These are phyloP conservation scores for Sternotherus odoratus DNA, from an alignment of 2,797 vertebrate genomes.

Conservation along the genomic window DNA sequence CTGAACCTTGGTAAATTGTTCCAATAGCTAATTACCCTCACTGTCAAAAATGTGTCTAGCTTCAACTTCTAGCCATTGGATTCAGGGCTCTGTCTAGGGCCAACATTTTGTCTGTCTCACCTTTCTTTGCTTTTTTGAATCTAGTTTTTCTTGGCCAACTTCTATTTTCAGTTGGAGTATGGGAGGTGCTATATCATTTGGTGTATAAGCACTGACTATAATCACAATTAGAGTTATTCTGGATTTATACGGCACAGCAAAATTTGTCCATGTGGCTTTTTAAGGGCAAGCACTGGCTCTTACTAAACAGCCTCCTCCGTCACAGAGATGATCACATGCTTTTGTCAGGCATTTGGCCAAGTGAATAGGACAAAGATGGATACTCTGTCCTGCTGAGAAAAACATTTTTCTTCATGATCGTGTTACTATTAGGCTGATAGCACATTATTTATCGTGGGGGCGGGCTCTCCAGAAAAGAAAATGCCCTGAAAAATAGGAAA, in stretches of 20 bases:
- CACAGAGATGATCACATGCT: conserved; percentile 44
- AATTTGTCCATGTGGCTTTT: conserved; percentile 41
- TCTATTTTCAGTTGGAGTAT: not conserved
- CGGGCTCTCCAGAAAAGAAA: conserved; percentile 58
- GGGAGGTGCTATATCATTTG: not conserved
- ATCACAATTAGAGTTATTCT: not conserved
- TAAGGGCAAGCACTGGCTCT: conserved; percentile 24
- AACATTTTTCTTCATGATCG: conserved; percentile 34
- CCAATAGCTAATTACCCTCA: not conserved
- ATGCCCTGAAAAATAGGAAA: conserved; percentile 57
- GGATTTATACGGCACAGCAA: not conserved
- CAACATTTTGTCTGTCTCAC: not conserved
- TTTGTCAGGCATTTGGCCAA: not conserved
- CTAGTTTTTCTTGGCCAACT: not conserved
- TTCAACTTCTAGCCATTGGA: not conserved
- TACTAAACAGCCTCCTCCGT: conserved; percentile 48
- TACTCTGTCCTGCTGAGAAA: conserved; percentile 28
- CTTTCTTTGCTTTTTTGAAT: not conserved
- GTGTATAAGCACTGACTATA: not conserved
- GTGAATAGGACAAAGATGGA: conserved; percentile 30
- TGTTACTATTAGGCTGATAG: conserved; percentile 16
- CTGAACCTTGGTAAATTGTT: not conserved
- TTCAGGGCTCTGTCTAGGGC: accelerated
- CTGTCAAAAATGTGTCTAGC: not conserved
- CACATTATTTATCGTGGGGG: conserved; percentile 19